Base-by-base conservation (phyloP, 1,140 invertebrate species). In the Drosophila murphyi region DNA sequence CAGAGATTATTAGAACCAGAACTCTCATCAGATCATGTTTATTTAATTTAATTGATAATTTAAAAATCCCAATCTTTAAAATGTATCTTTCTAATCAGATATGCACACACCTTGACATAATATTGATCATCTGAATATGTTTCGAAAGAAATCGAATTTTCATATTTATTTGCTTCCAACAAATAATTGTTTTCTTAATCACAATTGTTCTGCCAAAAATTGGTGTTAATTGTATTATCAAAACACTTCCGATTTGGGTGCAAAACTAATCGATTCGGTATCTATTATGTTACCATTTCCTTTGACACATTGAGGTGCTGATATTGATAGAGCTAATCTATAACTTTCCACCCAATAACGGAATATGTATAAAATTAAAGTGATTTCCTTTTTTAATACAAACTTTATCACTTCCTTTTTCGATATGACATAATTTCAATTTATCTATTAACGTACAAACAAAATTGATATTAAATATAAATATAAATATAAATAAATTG, bases 401-500 rank as follows among this genome's bases (percentile, higher is more conserved):
- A 2, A 51, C 4, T 59, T 43, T 59, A 59, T 59, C 56, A 45
- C 29, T 45, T 59, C 56, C 54, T 35, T 41, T 56, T 29, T 37
- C 54, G 54, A 56, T 29, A 56, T 29, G 12, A 0, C n/a, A n/a
- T n/a, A 5, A 20, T 35, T 52, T 29, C 4, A 10, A 4, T 52
- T 35, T 52, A 52, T 52, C 51, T 52, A 5, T 52, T 20, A 20
- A 1, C 20, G 20, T 20, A 20, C 20, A 20, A 20, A 20, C 20
- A 20, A 20, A 20, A 20, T 20, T 20, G 20, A 20, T 20, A 20
- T 20, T 20, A 20, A 20, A 20, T 20, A 20, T 20, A 20, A 1
- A 1, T 20, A 20, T 20, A 2, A 1, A 20, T 20, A 20, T 20
- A 20, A 20, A 20, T 20, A 20, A 20, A 20, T 20, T 20, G 1